Percentiles rank a stretch among this genome's conserved stretches.
These are phyloP conservation scores for Grammomys surdaster DNA, from an alignment of 2,113 vertebrate species.

Conservation along the genomic window DNA sequence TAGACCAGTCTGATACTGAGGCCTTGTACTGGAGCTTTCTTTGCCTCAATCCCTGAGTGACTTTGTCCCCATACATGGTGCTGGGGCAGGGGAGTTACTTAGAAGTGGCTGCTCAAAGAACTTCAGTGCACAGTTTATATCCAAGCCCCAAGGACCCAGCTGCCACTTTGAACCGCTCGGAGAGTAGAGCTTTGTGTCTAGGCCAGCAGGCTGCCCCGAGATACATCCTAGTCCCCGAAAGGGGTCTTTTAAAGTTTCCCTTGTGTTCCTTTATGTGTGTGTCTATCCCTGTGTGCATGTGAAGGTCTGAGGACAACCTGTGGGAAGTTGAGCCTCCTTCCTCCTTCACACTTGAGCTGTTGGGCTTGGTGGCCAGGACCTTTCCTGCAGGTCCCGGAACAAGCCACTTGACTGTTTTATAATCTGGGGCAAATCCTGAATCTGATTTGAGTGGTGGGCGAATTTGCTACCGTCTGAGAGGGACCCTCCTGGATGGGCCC, in stretches of 20 bases:
- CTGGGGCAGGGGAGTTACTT: accelerated
- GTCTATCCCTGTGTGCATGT: neutral
- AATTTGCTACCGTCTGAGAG: accelerated
- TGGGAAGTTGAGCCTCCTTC: neutral
- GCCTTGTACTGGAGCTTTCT: neutral
- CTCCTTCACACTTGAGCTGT: neutral
- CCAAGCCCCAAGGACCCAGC: neutral
- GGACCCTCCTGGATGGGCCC: neutral
- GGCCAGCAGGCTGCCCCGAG: neutral
- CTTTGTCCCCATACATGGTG: accelerated
- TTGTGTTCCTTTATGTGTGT: neutral
- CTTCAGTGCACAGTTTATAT: neutral
- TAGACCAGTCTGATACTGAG: neutral
- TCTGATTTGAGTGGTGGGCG: neutral
- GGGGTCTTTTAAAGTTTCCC: neutral
- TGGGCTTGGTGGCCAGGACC: neutral
- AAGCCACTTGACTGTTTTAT: neutral
- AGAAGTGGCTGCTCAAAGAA: neutral
- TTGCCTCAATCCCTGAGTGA: accelerated
- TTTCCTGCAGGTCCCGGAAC: neutral
- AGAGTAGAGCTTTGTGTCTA: neutral
- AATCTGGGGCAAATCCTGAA: neutral
- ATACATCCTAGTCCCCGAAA: neutral
- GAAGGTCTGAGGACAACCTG: neutral
- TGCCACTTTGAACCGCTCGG: neutral